Evolutionary conservation across 2,797 vertebrate species (phyloP), one percentile per base, ranked within the genome.

Genomic region (Sebastolobus alascanus): DNA sequence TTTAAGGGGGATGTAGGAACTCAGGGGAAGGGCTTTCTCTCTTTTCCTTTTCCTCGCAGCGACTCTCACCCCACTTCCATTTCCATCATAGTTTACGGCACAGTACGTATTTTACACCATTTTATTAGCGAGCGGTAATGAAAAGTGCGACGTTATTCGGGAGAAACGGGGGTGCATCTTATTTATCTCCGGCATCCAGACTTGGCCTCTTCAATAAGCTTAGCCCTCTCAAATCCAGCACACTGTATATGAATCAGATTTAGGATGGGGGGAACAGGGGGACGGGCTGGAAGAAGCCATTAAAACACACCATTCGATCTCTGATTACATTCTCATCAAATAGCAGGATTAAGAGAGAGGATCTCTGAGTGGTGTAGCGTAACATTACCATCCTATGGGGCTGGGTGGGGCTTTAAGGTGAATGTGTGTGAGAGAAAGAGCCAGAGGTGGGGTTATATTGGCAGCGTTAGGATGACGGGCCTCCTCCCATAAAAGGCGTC

Each of bases 161-260:
- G n/a, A n/a, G 56, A 60, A 64, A 75, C 73, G 40, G 72, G 43
- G 71, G 20, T 75, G 68, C 73, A 73, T 89, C 77, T 71, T 75
- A 77, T 93, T 92, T 93, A 92, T 93, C 91, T 87, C 68, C n/a
- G 35, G 61, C 50, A 89, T 89, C 80, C 91, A 94, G 90, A 92
- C 79, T 56, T 60, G 50, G 63, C 64, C 68, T 77, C 43, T 55
- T 83, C 59, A 78, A 54, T 82, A 67, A 78, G 78, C 82, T 78
- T 52, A 73, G 65, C 27, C 64, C 33, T 75, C 40, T 20, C 35
- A 81, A 85, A 75, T 84, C 80, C 61, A 73, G 65, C 68, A 54
- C 55, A 20, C 73, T 71, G 64, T 82, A 18, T 68, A 73, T 74
- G 63, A 85, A 77, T 84, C 55, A 56, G 68, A 83, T 73, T 79